Percentiles rank a stretch among this genome's conserved stretches.
These are phyloP conservation scores for Stictonetta naevosa DNA, from an alignment of 2,113 vertebrate species.

Conservation along the genomic window DNA sequence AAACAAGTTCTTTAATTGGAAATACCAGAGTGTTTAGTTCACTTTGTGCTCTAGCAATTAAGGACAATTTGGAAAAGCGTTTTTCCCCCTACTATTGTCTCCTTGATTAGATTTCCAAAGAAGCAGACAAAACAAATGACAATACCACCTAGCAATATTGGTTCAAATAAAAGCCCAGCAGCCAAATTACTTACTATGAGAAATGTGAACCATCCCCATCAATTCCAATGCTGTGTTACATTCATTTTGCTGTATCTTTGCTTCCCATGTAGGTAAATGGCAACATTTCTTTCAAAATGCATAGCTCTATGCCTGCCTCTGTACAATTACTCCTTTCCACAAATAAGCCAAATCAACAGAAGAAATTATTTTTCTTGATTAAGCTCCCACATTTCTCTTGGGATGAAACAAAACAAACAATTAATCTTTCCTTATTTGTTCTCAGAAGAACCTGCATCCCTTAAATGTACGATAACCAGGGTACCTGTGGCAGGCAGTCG, in stretches of 20 bases:
- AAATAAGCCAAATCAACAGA: constrained; percentile 88
- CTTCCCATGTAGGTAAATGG: constrained; percentile 65
- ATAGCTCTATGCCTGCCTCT: constrained; percentile 61
- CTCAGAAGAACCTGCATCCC: constrained; percentile 81
- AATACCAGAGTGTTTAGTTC: constrained; percentile 81
- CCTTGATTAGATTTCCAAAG: constrained; percentile 90
- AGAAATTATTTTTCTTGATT: constrained; percentile 99
- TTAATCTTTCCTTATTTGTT: constrained; percentile 96
- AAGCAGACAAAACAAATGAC: constrained; percentile 88
- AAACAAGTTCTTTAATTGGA: constrained; percentile 87
- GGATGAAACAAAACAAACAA: constrained; percentile 94
- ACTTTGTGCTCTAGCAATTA: constrained; percentile 87
- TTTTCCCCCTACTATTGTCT: constrained; percentile 83
- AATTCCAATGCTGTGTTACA: constrained; percentile 73
- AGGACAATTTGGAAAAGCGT: constrained; percentile 88
- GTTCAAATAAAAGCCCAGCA: constrained; percentile 81
- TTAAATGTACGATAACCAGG: constrained; percentile 77
- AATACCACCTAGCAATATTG: constrained; percentile 80
- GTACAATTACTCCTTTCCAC: constrained; percentile 80
- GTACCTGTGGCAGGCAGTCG: constrained; percentile 87
- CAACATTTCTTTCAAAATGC: constrained; percentile 80
- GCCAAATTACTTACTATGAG: constrained; percentile 83
- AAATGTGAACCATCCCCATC: constrained; percentile 79
- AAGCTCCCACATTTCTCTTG: constrained; percentile 90
- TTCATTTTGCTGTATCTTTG: constrained; percentile 74